Percentiles rank a stretch among this genome's conserved stretches.
Conservation (phyloP, 1,140 invertebrate species). For the Onthophagus taurus region DNA sequence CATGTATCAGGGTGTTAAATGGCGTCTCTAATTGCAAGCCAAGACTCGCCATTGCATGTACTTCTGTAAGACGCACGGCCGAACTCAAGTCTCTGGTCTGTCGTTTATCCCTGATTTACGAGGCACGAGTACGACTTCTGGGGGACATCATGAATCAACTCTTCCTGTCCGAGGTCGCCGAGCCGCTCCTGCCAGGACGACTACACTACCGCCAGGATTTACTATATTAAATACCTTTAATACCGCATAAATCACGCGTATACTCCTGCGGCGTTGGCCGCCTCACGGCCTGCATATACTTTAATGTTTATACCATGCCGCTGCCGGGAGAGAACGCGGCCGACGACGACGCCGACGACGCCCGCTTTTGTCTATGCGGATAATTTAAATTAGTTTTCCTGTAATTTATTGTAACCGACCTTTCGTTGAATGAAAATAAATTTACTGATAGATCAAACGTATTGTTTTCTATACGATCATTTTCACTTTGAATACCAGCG, state of each 20-base stretch:
- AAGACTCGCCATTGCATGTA: slow-evolving; percentile 18
- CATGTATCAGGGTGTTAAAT: slow-evolving; percentile 19
- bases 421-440: too few relatives aligned
- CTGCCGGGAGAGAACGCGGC: too few relatives aligned
- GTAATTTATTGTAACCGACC: too few relatives aligned
- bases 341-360: too few relatives aligned
- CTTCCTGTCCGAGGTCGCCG: slow-evolving; percentile 19
- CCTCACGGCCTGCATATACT: too few relatives aligned
- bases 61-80: slow-evolving; percentile 16
- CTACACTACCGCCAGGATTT: slow-evolving; percentile 12
- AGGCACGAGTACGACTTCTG: slow-evolving; percentile 20
- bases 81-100: slow-evolving; percentile 20
- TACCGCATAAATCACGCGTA: slow-evolving; percentile 11
- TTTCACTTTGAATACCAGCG: too few relatives aligned
- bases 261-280: too few relatives aligned
- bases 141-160: slow-evolving; percentile 20
- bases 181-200: slow-evolving; percentile 5
- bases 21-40: slow-evolving; percentile 17
- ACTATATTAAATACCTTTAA: slow-evolving; percentile 15
- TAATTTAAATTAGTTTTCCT: too few relatives aligned
- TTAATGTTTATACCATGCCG: too few relatives aligned
- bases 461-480: too few relatives aligned
- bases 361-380: too few relatives aligned
- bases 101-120: slow-evolving; percentile 21
- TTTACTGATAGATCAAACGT: too few relatives aligned